A percentile compares a stretch with the other conserved stretches of the same genome.
Conservation (phyloP, 2,888 invertebrate genomes). For the Pristionchus exspectatus region DNA sequence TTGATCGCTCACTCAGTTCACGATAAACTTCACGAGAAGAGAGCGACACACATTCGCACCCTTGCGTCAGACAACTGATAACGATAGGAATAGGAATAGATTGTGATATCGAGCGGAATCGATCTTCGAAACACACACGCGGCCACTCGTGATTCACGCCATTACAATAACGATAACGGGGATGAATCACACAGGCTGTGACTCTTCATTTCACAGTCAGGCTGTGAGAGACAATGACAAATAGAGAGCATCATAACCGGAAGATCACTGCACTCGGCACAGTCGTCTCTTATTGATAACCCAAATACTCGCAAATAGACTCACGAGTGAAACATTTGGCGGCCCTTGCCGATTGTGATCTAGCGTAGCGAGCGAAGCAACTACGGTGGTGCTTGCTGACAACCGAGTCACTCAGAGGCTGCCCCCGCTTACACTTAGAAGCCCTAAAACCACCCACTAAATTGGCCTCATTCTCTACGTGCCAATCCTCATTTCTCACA, state of each 20-base stretch:
- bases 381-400: not conserved
- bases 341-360: not conserved
- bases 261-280: not conserved
- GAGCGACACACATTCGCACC: constrained; percentile 9
- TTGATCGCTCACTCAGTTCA: not conserved
- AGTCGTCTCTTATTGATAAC: not conserved
- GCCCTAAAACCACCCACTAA: not conserved
- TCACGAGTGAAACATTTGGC: not conserved
- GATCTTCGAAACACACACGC: constrained; percentile 20
- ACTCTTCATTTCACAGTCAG: not conserved
- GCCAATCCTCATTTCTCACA: not conserved
- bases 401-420: not conserved
- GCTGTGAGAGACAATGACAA: not conserved
- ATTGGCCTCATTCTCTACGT: constrained; percentile 2
- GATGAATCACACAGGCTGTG: not conserved
- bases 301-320: not conserved
- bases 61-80: constrained; percentile 21
- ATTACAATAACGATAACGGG: not conserved
- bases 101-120: not conserved
- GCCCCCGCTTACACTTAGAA: not conserved
- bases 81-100: not conserved
- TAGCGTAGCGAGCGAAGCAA: not conserved
- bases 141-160: not conserved
- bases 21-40: not conserved
- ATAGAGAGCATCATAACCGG: not conserved